Conservation (phyloP, 2,888 invertebrate species). For the Macaria notata region DNA sequence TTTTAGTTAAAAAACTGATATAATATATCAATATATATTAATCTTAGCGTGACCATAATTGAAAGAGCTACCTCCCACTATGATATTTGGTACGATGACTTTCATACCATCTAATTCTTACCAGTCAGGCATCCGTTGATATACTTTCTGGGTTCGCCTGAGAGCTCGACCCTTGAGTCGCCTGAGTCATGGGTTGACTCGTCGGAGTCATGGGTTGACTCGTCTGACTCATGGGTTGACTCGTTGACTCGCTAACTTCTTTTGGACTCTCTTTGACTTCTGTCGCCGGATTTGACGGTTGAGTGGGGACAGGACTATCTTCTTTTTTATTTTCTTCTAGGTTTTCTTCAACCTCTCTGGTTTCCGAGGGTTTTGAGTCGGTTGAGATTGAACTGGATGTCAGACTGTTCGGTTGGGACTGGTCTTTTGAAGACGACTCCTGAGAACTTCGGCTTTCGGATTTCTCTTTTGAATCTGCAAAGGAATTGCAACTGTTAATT, state of each 20-base stretch:
- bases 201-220: neutral
- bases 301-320: slow-evolving; percentile 14
- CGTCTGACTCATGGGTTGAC: neutral
- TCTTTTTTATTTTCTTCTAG: slow-evolving; percentile 39
- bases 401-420: slow-evolving; percentile 70
- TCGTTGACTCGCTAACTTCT: too few relatives aligned
- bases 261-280: neutral
- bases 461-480: slow-evolving; percentile 66
- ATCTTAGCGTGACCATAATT: slow-evolving; percentile 17
- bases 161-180: neutral
- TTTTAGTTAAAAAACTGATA: too few relatives aligned
- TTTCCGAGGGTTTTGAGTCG: slow-evolving; percentile 67
- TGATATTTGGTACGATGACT: slow-evolving; percentile 52
- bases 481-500: neutral
- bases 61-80: slow-evolving; percentile 46
- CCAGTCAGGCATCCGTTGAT: slow-evolving; percentile 67
- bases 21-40: too few relatives aligned
- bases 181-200: neutral
- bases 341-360: slow-evolving; percentile 43
- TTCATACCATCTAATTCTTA: slow-evolving; percentile 51
- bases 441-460: slow-evolving; percentile 59
- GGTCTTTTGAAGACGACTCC: slow-evolving; percentile 68
- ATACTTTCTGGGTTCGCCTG: slow-evolving; percentile 46
- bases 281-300: neutral
- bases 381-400: slow-evolving; percentile 72